Base-by-base conservation (phyloP, 2,888 invertebrate species). In the Latheticus oryzae region DNA sequence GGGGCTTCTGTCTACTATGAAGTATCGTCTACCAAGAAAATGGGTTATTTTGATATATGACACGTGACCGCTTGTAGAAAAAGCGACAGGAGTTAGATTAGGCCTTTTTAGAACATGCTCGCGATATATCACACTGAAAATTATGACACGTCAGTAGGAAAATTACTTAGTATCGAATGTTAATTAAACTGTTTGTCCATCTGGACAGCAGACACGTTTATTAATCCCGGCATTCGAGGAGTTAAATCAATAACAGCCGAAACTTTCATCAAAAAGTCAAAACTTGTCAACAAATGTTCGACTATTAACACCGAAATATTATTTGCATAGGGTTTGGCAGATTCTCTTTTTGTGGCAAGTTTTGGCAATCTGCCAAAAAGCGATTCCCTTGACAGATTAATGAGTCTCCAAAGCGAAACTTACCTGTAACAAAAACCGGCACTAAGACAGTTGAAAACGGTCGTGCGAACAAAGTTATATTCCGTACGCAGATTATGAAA, bases 11-110 rank as follows among this genome's bases (percentile, higher is more conserved):
- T 38, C 37, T 38, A 9, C 15, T 33, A 33, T 8, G 19, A 35
- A 5, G 19, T 13, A 35, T 9, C 7, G 17, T 35, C 12, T 11
- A 15, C 2, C 5, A 12, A 15, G 8, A 8, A 15, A 35, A 19
- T 9, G 19, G 16, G 16, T 35, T 35, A 40, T 40, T 40, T 38
- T 38, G 38, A 38, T 38, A 21, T 38, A 38, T 38, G 33, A 33
- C 33, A 33, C 15, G 17, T 35, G 35, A 16, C 17, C 35, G 9
- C 35, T 19, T 8, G 8, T 11, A 8, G 7, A 15, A 12, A 12
- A 35, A 35, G 19, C 21, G 21, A 21, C 21, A 23, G 26, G 5
- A 13, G 9, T 21, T 24, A n/a, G 35, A 19, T 17, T 35, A 17
- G 19, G 17, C 7, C 26, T 40, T 23, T 24, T 40, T 40, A 15